Percentiles rank a stretch among this genome's conserved stretches.
These are phyloP conservation scores for Teleopsis dalmanni DNA, from an alignment of 1,140 invertebrate genomes.

Conservation along the genomic window DNA sequence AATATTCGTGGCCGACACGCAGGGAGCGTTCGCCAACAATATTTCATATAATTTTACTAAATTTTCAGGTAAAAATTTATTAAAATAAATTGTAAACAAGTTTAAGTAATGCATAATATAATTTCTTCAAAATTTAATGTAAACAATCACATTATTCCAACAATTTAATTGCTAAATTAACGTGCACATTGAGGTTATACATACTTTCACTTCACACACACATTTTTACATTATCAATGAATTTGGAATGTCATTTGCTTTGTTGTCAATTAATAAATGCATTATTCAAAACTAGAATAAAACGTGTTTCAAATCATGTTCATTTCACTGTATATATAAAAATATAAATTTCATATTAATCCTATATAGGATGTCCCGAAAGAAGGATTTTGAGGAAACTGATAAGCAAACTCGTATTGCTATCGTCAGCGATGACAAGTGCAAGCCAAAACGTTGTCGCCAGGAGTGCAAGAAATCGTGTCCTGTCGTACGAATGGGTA, in stretches of 20 bases:
- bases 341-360: not conserved
- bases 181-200: no score
- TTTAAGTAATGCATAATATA: no score
- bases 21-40: no score
- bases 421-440: conserved; percentile 96
- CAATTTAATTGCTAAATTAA: no score
- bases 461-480: conserved; percentile 99
- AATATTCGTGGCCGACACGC: no score
- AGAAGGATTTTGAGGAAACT: conserved; percentile 70
- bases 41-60: no score
- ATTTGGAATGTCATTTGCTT: conserved; percentile 6
- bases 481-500: conserved; percentile 97
- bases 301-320: not conserved
- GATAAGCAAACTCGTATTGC: conserved; percentile 94
- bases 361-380: conserved; percentile 59
- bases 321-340: not conserved
- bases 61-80: no score
- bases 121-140: no score
- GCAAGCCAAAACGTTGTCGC: conserved; percentile 97
- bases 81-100: no score
- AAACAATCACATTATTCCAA: no score
- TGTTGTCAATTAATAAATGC: conserved; percentile 11
- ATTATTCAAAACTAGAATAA: not conserved
- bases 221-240: no score
- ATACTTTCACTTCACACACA: no score